Base-by-base conservation (phyloP, 2,113 vertebrate species). In the Plectropomus leopardus region DNA sequence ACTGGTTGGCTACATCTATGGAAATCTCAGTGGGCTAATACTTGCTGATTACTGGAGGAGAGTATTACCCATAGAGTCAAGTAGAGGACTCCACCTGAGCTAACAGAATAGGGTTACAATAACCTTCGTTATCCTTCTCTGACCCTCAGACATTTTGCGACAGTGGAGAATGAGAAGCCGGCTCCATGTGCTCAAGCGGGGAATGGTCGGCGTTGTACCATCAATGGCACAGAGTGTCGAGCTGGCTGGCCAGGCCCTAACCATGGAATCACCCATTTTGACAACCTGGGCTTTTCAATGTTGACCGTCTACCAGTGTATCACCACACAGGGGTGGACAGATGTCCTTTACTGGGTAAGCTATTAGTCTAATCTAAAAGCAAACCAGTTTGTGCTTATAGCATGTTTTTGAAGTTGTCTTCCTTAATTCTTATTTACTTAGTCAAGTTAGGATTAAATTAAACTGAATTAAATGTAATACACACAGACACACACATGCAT, bases 271-370 rank as follows among this genome's bases (percentile, higher is more conserved):
- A 98, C 97, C 0, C 96, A 98, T 91, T 98, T 98, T 0, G 97
- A 98, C 69, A 98, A 97, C 88, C 95, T 98, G 0, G 96, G 96
- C 71, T 98, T 98, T 53, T 95, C 97, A 79, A 98, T 98, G 97
- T 94, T 98, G 63, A 98, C 97, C 0, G 97, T 98, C 40, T 98
- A 96, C 79, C 97, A 98, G 86, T 98, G 97, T 89, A 97, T 98
- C 92, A 97, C 97, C 87, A 98, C 97, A 89, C 96, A 98, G 69
- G 95, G 97, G 1, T 98, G 97, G 97, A 98, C 97, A 0, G 96
- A 97, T 16, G 96, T 98, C 6, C 96, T 98, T 0, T 98, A 98
- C 88, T 98, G 97, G 97, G 97, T 97, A 92, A 58, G 60, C 10
- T 57, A 5, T 24, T 30, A 28, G 3, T 48, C 10, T 57, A 5